Evolutionary conservation across 2,888 invertebrate species (phyloP).

Genomic region (Diaprepes abbreviatus): DNA sequence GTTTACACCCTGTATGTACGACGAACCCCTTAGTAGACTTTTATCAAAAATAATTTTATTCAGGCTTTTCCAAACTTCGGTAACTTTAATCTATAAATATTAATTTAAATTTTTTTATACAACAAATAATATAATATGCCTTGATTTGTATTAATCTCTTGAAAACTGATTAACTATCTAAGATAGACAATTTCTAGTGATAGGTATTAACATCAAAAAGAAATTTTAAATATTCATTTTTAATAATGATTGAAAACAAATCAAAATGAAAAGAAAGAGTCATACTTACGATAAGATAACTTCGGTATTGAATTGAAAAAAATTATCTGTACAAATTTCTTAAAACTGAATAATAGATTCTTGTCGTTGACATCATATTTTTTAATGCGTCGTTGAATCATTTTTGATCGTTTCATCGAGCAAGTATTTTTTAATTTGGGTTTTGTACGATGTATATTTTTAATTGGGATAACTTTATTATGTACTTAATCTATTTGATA

Average conservation of each 20-base stretch:
- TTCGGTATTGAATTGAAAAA: background rate
- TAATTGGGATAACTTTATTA: no score
- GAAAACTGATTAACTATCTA: no score
- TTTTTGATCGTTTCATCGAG: background rate
- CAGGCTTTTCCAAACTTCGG: no score
- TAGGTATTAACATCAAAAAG: no score
- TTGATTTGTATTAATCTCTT: no score
- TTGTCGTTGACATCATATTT: background rate
- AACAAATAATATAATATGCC: no score
- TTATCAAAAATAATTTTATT: no score
- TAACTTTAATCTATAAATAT: no score
- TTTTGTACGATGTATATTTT: background rate
- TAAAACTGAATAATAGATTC: background rate
- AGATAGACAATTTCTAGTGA: no score
- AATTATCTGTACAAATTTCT: background rate
- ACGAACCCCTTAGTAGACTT: no score
- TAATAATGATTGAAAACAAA: background rate
- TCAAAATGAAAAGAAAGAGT: background rate
- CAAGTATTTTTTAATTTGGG: background rate
- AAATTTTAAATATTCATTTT: background rate
- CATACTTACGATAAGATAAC: background rate
- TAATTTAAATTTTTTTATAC: no score
- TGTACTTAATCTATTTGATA: constrained; percentile 1
- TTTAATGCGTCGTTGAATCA: background rate
- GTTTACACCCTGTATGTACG: no score